Percentiles rank a stretch among this genome's conserved stretches.
Evolutionary conservation across 2,888 invertebrate genomes (phyloP).

Genomic region (Dione vanillae): DNA sequence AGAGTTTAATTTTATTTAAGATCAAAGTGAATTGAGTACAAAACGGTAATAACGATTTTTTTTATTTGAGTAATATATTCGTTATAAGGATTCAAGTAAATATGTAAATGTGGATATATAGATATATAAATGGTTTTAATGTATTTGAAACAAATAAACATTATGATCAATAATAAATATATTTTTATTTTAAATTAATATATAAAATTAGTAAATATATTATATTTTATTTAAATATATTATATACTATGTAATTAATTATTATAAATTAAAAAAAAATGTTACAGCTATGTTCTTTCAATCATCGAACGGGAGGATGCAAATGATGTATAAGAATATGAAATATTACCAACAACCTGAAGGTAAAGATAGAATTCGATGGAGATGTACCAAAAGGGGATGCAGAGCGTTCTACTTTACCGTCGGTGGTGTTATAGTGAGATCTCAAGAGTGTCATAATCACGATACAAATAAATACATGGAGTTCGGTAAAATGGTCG

Average conservation of each 20-base stretch:
- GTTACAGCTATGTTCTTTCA: slow-evolving; percentile 48
- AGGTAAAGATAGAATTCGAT: slow-evolving; percentile 51
- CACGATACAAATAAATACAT: slow-evolving; percentile 39
- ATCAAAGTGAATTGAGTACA: neutral
- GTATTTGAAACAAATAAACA: too few species aligned
- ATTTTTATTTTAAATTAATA: too few species aligned
- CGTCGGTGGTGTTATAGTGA: slow-evolving; percentile 48
- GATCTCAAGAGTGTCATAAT: slow-evolving; percentile 50
- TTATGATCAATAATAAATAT: too few species aligned
- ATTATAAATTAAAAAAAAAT: neutral
- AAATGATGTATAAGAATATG: slow-evolving; percentile 55
- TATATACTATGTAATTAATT: neutral
- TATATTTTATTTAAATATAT: neutral
- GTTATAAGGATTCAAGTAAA: too few species aligned
- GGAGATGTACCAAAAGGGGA: slow-evolving; percentile 58
- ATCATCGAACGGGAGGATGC: slow-evolving; percentile 51
- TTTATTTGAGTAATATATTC: too few species aligned
- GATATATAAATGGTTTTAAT: too few species aligned
- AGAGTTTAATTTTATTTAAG: neutral
- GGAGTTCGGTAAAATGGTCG: slow-evolving; percentile 26
- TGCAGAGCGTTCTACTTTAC: slow-evolving; percentile 56
- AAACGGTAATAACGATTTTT: neutral
- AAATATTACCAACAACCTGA: slow-evolving; percentile 57
- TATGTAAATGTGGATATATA: too few species aligned
- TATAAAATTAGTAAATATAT: too few species aligned